phyloP scores from a whole-genome alignment of 2,797 vertebrate species.

The Chaetodon trifasciatus region DNA sequence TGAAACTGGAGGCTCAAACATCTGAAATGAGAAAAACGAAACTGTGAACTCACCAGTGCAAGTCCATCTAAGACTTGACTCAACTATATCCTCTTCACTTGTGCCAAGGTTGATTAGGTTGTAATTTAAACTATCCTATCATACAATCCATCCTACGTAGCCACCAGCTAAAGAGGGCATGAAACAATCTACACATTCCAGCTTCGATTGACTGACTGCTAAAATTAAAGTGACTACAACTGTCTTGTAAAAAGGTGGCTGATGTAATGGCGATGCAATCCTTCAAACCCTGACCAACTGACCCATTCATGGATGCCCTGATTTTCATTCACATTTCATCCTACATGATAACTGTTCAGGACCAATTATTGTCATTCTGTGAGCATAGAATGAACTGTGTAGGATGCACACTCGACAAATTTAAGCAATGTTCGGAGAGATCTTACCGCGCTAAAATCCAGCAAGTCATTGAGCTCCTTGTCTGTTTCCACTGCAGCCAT shows the following conservation, averaged over 20 bases:
- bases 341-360: conserved; percentile 19
- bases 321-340: conserved; percentile 34
- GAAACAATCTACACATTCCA: conserved; percentile 37
- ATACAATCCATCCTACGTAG: neutral
- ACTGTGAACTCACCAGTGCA: conserved; percentile 27
- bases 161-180: conserved; percentile 25
- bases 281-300: conserved; percentile 30
- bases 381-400: conserved; percentile 18
- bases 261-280: conserved; percentile 12
- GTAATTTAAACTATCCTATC: conserved; percentile 33
- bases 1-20: conserved; percentile 95
- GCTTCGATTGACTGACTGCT: conserved; percentile 28
- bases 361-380: conserved; percentile 11
- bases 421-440: conserved; percentile 51
- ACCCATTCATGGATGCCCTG: conserved; percentile 19
- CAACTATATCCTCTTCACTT: conserved; percentile 22
- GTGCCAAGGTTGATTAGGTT: conserved; percentile 20
- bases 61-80: conserved; percentile 4
- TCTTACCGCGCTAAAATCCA: conserved; percentile 99
- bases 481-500: conserved; percentile 97
- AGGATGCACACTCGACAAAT: conserved; percentile 41
- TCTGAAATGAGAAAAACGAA: conserved; percentile 84
- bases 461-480: conserved; percentile 97
- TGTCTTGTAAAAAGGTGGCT: conserved; percentile 22
- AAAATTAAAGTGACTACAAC: conserved; percentile 36